Conservation (phyloP, 1,140 invertebrate genomes). For the Drosophila oshimai region DNA sequence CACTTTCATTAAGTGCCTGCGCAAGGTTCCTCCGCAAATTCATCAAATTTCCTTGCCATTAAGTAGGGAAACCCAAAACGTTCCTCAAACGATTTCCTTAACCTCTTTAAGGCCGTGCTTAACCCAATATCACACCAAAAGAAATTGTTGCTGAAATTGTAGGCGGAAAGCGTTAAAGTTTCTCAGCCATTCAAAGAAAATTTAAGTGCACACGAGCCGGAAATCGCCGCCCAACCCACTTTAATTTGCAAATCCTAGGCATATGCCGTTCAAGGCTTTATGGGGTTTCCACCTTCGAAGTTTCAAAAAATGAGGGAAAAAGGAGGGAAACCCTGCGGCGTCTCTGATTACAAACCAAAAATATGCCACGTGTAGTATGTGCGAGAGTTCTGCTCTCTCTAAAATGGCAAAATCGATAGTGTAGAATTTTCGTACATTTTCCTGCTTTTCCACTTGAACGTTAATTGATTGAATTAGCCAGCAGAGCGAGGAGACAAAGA, state of each 20-base stretch:
- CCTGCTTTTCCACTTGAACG: slow-evolving; percentile 8
- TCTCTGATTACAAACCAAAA: slow-evolving; percentile 50
- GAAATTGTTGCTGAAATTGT: slow-evolving; percentile 23
- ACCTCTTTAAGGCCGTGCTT: slow-evolving; percentile 27
- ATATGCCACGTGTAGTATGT: slow-evolving; percentile 36
- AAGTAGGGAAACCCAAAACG: background rate
- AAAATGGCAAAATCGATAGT: slow-evolving; percentile 65
- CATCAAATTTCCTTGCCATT: slow-evolving; percentile 22
- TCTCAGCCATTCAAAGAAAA: slow-evolving; percentile 20
- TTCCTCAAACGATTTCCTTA: background rate
- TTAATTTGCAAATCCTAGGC: slow-evolving; percentile 61
- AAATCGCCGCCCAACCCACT: slow-evolving; percentile 1
- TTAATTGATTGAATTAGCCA: slow-evolving; percentile 68
- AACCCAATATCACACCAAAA: slow-evolving; percentile 27
- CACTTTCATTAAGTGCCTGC: slow-evolving; percentile 10
- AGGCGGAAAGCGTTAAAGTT: slow-evolving; percentile 31
- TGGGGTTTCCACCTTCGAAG: slow-evolving; percentile 56
- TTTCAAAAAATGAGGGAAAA: slow-evolving; percentile 4
- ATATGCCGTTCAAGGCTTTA: slow-evolving; percentile 57
- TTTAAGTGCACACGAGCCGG: slow-evolving; percentile 16
- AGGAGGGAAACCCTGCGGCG: slow-evolving; percentile 42
- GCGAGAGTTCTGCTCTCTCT: background rate
- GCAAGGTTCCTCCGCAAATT: background rate
- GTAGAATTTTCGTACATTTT: slow-evolving; percentile 22
- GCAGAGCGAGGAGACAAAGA: slow-evolving; percentile 20